A percentile compares a stretch with the other conserved stretches of the same genome.
Evolutionary conservation across 64 coral and sea anemone genomes (phyloP).

Genomic region (Stichodactyla mertensii): DNA sequence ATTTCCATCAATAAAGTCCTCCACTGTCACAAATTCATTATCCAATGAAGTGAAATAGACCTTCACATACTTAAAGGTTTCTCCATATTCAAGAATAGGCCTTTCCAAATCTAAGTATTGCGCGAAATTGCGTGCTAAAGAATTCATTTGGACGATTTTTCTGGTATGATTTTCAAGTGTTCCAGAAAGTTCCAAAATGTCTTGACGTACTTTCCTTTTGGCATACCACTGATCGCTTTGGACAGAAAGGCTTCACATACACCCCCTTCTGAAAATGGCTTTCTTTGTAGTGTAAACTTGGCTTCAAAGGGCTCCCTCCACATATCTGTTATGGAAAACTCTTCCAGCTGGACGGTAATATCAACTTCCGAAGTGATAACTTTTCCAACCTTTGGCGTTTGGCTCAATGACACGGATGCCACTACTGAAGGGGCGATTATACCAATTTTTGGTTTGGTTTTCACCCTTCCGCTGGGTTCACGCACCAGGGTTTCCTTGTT

Average conservation of each 20-base stretch:
- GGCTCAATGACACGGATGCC: too few relatives aligned
- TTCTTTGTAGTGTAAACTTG: conserved; percentile 29
- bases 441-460: too few relatives aligned
- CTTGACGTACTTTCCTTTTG: conserved; percentile 24
- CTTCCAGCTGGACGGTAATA: conserved; percentile 33
- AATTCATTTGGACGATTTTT: conserved; percentile 40
- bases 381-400: too few relatives aligned
- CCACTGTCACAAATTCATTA: conserved; percentile 40
- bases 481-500: too few relatives aligned
- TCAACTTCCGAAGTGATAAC: conserved; percentile 47
- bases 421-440: too few relatives aligned
- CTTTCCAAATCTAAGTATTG: conserved; percentile 34
- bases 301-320: conserved; percentile 64
- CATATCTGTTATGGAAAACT: conserved; percentile 53
- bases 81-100: conserved; percentile 27
- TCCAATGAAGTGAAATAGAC: conserved; percentile 12
- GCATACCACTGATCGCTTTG: conserved; percentile 33
- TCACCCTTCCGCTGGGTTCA: too few relatives aligned
- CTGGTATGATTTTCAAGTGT: conserved; percentile 42
- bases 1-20: conserved; percentile 20
- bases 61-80: conserved; percentile 37
- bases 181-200: conserved; percentile 18
- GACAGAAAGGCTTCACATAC: conserved; percentile 53
- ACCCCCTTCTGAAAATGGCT: conserved; percentile 52
- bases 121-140: conserved; percentile 32